These are phyloP conservation scores for Ctenicera cuprea DNA, from an alignment of 2,888 invertebrate species.

Conservation along the genomic window DNA sequence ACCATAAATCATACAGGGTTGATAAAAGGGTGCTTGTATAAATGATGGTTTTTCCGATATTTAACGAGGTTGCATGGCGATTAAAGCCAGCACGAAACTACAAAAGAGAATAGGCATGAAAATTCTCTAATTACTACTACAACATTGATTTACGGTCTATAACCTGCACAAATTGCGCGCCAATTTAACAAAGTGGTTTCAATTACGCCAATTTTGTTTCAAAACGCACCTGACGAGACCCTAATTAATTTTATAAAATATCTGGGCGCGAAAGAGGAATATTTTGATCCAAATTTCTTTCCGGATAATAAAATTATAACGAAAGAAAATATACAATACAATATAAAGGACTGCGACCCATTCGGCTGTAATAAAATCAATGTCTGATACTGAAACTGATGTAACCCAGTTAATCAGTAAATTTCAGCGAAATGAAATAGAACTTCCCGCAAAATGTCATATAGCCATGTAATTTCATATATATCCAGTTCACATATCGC, in stretches of 20 bases:
- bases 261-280: background rate
- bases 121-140: background rate
- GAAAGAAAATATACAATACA: background rate
- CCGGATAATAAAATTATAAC: slow-evolving; percentile 15
- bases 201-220: slow-evolving; percentile 4
- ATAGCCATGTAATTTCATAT: slow-evolving; percentile 1
- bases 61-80: background rate
- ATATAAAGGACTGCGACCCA: slow-evolving; percentile 6
- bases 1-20: background rate
- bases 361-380: slow-evolving; percentile 5
- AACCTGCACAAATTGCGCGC: slow-evolving; percentile 13
- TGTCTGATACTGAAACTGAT: slow-evolving; percentile 17
- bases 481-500: slow-evolving; percentile 14
- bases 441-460: slow-evolving; percentile 9
- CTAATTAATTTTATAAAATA: background rate
- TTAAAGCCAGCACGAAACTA: slow-evolving; percentile 3
- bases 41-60: slow-evolving; percentile 3
- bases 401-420: slow-evolving; percentile 18
- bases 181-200: slow-evolving; percentile 12
- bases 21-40: background rate
- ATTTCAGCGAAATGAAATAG: slow-evolving; percentile 20
- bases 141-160: slow-evolving; percentile 6
- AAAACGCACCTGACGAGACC: slow-evolving; percentile 3
- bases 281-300: background rate
- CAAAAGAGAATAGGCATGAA: background rate